Conservation (phyloP, 2,797 vertebrate species). For the Neosilurus mollespiculum region DNA sequence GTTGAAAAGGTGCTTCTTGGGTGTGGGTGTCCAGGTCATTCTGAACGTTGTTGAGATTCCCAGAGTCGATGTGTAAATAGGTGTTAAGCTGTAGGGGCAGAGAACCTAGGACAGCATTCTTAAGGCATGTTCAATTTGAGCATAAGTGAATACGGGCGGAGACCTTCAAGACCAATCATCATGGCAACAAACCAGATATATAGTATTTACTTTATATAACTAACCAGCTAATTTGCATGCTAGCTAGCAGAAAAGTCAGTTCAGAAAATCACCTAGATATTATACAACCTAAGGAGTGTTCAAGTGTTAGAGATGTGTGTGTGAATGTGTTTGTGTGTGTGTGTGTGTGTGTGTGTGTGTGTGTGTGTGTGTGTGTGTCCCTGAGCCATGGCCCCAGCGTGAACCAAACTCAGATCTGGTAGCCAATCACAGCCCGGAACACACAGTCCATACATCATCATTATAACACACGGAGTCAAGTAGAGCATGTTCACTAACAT, state of each 20-base stretch:
- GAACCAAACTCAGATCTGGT: conserved; percentile 83
- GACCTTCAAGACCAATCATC: no score
- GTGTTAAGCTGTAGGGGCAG: no score
- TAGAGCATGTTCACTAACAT: conserved; percentile 92
- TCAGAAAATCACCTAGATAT: not conserved
- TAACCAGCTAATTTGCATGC: not conserved
- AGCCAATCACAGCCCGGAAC: conserved; percentile 93
- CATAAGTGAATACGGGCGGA: no score
- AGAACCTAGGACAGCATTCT: no score
- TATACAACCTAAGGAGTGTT: not conserved
- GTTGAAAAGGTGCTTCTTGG: no score
- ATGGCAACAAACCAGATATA: not conserved
- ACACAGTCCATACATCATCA: conserved; percentile 83
- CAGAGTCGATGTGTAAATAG: no score
- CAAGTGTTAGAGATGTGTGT: not conserved
- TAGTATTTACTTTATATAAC: not conserved
- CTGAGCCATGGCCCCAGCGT: conserved; percentile 91
- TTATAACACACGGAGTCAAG: conserved; percentile 83
- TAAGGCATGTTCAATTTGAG: no score
- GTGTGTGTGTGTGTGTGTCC: conserved; percentile 62
- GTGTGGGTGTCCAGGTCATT: no score
- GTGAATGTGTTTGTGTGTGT: not conserved
- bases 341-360: not conserved
- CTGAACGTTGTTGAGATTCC: no score
- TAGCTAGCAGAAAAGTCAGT: not conserved